These are phyloP conservation scores for Sceliomorpha sp. DNA, from an alignment of 2,888 invertebrate genomes.

Conservation along the genomic window DNA sequence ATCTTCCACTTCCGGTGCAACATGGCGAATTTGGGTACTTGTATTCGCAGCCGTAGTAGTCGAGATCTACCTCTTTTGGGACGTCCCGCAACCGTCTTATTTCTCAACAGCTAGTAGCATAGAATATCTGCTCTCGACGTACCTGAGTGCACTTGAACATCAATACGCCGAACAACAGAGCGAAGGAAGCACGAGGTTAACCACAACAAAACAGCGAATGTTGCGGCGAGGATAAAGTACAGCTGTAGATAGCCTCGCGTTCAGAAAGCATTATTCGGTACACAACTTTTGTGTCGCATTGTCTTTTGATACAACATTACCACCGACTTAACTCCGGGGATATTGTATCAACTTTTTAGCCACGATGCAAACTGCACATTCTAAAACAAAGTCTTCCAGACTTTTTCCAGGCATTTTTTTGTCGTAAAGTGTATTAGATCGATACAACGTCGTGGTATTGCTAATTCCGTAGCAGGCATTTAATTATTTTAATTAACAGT, in stretches of 20 bases:
- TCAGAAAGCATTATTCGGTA: conserved; percentile 24
- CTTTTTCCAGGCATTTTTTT: too few relatives aligned
- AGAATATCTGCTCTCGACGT: conserved; percentile 37
- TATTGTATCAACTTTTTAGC: too few relatives aligned
- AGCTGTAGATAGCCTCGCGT: conserved; percentile 17
- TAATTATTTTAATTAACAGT: too few relatives aligned
- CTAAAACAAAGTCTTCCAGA: too few relatives aligned
- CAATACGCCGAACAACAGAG: conserved; percentile 38
- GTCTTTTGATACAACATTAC: conserved; percentile 12
- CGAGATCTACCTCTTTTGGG: conserved; percentile 35
- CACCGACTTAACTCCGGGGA: too few relatives aligned
- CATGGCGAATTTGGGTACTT: conserved; percentile 31
- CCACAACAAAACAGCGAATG: conserved; percentile 41
- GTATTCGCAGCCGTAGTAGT: conserved; percentile 31
- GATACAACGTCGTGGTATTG: too few relatives aligned
- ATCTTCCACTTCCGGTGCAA: conserved; percentile 11
- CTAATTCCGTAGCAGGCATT: too few relatives aligned
- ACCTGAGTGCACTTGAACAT: conserved; percentile 47
- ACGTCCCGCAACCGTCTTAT: conserved; percentile 36
- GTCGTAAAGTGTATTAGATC: too few relatives aligned
- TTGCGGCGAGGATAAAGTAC: conserved; percentile 22
- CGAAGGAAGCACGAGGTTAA: conserved; percentile 41
- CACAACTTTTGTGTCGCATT: conserved; percentile 17
- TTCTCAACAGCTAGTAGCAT: conserved; percentile 40
- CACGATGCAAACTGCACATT: too few relatives aligned